Evolutionary conservation across 2,113 vertebrate genomes (phyloP), one percentile per base, ranked within the genome.

Genomic region (Mirounga angustirostris): DNA sequence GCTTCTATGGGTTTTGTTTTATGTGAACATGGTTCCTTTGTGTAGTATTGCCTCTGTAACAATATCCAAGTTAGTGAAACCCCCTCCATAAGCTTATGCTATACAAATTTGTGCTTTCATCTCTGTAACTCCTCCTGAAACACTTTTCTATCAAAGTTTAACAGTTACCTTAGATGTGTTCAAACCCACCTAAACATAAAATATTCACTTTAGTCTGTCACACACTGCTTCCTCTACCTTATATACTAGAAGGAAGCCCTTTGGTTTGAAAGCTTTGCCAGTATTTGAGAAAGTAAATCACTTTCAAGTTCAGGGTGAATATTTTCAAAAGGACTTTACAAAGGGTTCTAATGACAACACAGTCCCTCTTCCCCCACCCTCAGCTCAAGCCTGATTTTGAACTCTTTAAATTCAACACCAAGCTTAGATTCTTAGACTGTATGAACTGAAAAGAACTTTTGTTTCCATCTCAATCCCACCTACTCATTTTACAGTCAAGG

Each of bases 311-410:
- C 85, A 86, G 73, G 95, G 81, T 94, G 95, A 97, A 95, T 95
- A 87, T 93, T 97, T 96, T 98, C 97, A 98, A 98, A 98, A 92
- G 91, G 79, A 95, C 90, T 87, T 98, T 95, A 96, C 80, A 97
- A 97, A 97, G 83, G 73, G 36, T 95, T 97, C 95, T 97, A 96
- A 97, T 97, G 93, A 97, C 89, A 96, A 79, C 61, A 95, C 33
- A 83, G 56, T 87, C 73, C 95, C 85, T 97, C 33, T 95, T 91
- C n/a, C 36, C 33, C 80, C 33, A 81, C 80, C 71, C 61, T 94
- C 83, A 58, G 56, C 82, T 95, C 79, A 90, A 95, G 69, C 59
- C 43, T 81, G 89, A 94, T 83, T 98, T 95, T 94, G 91, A 97
- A 92, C 80, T 88, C 86, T 91, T 94, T 73, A 87, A 95, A 96